phyloP scores from a whole-genome alignment of 1,140 invertebrate genomes.

The Leptopilina clavipes region DNA sequence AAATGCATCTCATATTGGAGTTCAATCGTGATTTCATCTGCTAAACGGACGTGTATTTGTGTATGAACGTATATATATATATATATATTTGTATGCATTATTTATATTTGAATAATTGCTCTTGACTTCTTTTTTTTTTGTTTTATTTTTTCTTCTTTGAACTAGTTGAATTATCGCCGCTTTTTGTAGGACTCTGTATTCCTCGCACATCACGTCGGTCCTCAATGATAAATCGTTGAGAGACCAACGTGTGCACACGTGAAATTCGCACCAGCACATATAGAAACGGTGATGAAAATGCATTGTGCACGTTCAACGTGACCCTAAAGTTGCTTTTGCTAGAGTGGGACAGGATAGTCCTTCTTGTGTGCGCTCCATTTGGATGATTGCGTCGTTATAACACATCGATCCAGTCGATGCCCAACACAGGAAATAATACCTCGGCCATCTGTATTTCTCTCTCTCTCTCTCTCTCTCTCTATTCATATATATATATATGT shows the following conservation, averaged over 20 bases:
- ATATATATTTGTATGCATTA: background rate
- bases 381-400: slow-evolving; percentile 57
- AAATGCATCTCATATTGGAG: background rate
- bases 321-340: slow-evolving; percentile 15
- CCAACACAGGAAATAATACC: slow-evolving; percentile 32
- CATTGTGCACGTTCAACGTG: slow-evolving; percentile 16
- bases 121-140: background rate
- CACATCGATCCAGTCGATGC: slow-evolving; percentile 45
- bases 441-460: slow-evolving; percentile 11
- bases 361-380: slow-evolving; percentile 53
- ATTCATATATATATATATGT: background rate
- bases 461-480: no score
- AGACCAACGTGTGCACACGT: slow-evolving; percentile 35
- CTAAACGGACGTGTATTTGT: background rate
- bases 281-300: slow-evolving; percentile 22
- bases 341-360: slow-evolving; percentile 11
- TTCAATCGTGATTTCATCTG: slow-evolving; percentile 4
- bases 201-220: slow-evolving; percentile 40
- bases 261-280: slow-evolving; percentile 14
- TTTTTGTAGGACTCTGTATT: slow-evolving; percentile 43
- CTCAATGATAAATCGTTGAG: slow-evolving; percentile 43
- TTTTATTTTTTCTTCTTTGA: background rate
- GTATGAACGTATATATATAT: background rate
- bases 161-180: slow-evolving; percentile 22
- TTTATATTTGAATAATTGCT: slow-evolving; percentile 33